Evolutionary conservation across 2,113 vertebrate genomes (phyloP).

Genomic region (Mus pahari): DNA sequence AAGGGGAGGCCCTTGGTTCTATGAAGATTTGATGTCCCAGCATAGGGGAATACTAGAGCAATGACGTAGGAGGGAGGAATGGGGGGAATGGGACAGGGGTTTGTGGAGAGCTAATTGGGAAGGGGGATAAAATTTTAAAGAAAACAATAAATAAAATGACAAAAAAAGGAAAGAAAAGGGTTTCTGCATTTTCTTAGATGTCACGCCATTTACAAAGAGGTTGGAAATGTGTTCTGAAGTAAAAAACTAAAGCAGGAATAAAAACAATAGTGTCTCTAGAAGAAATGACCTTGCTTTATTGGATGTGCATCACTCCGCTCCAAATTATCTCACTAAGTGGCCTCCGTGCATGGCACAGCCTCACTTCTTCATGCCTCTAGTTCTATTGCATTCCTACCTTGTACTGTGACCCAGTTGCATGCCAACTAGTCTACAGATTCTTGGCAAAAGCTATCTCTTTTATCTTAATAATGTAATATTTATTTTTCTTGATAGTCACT

Average conservation of each 20-base stretch:
- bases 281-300: background rate
- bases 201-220: conserved; percentile 10
- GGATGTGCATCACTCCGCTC: background rate
- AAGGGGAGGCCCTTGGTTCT: no score
- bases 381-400: background rate
- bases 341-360: background rate
- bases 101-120: no score
- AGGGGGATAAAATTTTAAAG: no score
- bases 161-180: background rate
- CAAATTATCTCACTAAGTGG: background rate
- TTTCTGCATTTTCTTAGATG: background rate
- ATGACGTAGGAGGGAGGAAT: no score
- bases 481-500: background rate
- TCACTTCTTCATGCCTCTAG: no score
- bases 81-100: no score
- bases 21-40: no score
- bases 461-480: background rate
- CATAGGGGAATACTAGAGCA: no score
- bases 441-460: background rate
- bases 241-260: conserved; percentile 44
- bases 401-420: background rate
- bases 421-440: background rate
- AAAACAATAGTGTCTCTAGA: conserved; percentile 5
- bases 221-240: conserved; percentile 46
- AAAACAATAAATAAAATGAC: no score